phyloP scores from a whole-genome alignment of 2,113 vertebrate species.

The Megaceryle torquata region DNA sequence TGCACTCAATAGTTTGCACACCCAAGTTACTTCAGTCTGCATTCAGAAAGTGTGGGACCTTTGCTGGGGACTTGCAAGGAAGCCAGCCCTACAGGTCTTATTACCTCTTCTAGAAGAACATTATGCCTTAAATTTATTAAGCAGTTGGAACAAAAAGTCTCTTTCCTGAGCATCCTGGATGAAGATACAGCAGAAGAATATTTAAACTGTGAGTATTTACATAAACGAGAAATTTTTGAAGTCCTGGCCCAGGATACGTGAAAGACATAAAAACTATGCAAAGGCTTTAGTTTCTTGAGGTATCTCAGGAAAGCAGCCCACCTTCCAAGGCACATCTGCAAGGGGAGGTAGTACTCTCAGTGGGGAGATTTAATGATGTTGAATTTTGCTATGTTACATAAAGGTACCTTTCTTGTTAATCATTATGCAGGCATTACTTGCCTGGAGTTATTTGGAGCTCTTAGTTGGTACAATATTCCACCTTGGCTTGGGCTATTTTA shows the following conservation, averaged over 20 bases:
- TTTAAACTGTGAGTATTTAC: background rate
- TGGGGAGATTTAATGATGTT: background rate
- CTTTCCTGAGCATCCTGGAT: background rate
- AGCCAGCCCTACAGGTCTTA: background rate
- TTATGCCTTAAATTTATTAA: background rate
- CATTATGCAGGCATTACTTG: background rate
- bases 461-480: background rate
- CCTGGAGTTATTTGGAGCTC: background rate
- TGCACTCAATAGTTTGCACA: background rate
- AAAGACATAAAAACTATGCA: background rate
- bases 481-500: background rate
- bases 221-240: background rate
- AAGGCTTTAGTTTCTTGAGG: background rate
- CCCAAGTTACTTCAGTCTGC: background rate
- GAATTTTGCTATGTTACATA: background rate
- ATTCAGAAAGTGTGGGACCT: background rate
- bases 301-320: background rate
- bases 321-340: background rate
- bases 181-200: background rate
- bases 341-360: background rate
- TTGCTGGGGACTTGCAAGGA: background rate
- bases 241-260: background rate
- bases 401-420: background rate
- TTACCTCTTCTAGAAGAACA: background rate
- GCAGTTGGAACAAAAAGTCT: background rate